Evolutionary conservation across 1,140 invertebrate species (phyloP).

Genomic region (Euschistus heros): DNA sequence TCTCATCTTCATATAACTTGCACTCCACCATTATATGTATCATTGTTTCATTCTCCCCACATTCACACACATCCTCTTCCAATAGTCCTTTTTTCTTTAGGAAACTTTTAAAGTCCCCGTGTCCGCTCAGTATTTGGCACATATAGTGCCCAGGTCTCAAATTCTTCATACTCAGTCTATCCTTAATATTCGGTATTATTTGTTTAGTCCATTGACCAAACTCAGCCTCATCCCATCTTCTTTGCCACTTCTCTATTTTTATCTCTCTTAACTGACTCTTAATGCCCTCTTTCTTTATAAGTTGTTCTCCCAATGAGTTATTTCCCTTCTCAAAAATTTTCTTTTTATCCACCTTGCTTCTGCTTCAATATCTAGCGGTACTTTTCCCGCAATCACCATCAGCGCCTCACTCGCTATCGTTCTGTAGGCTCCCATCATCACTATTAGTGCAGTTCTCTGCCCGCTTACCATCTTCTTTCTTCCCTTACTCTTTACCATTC

Average conservation of each 20-base stretch:
- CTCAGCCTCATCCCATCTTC: background rate
- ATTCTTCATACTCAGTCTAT: background rate
- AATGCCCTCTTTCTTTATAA: background rate
- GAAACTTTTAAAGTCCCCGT: background rate
- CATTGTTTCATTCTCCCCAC: background rate
- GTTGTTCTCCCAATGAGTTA: background rate
- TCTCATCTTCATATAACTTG: background rate
- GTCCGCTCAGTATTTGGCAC: background rate
- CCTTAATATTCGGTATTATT: background rate
- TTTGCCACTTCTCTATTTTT: background rate
- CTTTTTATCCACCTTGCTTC: background rate
- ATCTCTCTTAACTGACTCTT: background rate
- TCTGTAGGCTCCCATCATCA: background rate
- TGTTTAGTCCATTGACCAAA: background rate
- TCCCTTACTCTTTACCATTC: background rate
- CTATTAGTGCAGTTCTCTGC: background rate
- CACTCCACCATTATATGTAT: background rate
- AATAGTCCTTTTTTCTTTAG: background rate
- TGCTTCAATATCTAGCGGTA: background rate
- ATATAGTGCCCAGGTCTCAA: background rate
- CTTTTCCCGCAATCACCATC: background rate
- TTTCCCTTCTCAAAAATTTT: background rate
- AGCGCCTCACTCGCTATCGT: background rate
- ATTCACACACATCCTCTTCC: background rate
- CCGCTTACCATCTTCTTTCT: background rate